These are phyloP conservation scores for Colinus virginianus DNA, from an alignment of 2,113 vertebrate genomes.

Conservation along the genomic window DNA sequence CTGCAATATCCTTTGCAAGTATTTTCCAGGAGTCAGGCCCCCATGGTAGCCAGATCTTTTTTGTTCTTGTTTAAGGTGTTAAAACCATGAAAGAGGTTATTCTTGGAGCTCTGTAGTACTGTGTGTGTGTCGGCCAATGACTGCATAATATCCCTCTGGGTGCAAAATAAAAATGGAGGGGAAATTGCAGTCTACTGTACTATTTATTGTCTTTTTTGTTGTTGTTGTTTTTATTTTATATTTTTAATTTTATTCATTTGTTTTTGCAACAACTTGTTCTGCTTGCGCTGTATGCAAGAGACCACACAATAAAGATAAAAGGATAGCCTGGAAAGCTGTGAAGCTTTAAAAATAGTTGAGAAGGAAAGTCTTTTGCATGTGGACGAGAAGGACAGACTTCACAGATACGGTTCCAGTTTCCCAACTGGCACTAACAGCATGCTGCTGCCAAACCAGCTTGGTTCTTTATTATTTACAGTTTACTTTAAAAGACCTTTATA, in stretches of 20 bases:
- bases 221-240: background rate
- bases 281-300: fast-evolving
- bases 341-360: background rate
- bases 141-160: background rate
- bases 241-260: background rate
- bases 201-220: background rate
- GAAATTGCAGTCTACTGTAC: background rate
- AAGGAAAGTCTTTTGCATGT: background rate
- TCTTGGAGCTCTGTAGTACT: background rate
- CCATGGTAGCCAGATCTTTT: background rate
- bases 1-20: slow-evolving; percentile 1
- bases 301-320: background rate
- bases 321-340: background rate
- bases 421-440: background rate
- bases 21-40: background rate
- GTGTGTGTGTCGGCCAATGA: background rate
- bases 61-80: slow-evolving; percentile 16
- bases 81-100: background rate
- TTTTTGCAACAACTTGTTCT: background rate
- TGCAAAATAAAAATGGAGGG: background rate
- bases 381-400: background rate
- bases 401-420: background rate
- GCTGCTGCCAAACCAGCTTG: background rate
- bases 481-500: background rate
- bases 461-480: background rate